These are phyloP conservation scores for Hypolimnas misippus DNA, from an alignment of 2,888 invertebrate species.

Conservation along the genomic window DNA sequence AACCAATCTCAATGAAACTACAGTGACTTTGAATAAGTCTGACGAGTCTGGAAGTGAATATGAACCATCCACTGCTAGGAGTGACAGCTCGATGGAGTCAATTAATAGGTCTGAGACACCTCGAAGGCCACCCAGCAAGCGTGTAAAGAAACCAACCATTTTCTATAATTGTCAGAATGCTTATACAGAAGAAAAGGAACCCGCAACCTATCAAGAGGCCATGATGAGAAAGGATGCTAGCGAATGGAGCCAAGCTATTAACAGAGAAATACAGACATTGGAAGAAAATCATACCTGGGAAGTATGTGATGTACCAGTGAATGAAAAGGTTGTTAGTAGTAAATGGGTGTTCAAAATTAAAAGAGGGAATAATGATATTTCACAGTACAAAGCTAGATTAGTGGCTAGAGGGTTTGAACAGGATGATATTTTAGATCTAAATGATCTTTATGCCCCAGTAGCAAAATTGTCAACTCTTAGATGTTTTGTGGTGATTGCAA, in stretches of 20 bases:
- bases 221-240: background rate
- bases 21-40: background rate
- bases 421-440: background rate
- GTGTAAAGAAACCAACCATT: background rate
- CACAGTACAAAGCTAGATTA: no score
- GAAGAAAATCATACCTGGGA: background rate
- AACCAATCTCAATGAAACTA: background rate
- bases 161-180: background rate
- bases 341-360: background rate
- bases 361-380: background rate
- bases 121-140: background rate
- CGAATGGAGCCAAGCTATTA: background rate
- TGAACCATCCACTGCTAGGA: background rate
- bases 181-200: background rate
- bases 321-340: background rate
- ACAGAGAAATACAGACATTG: background rate
- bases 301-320: background rate
- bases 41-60: background rate
- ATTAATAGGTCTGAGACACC: background rate
- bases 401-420: constrained; percentile 2
- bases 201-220: background rate
- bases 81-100: background rate
- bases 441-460: constrained; percentile 36
- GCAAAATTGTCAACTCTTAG: no score
- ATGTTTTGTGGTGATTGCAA: constrained; percentile 39